These are phyloP conservation scores for Pitta sordida DNA, from an alignment of 2,113 vertebrate species.

Conservation along the genomic window DNA sequence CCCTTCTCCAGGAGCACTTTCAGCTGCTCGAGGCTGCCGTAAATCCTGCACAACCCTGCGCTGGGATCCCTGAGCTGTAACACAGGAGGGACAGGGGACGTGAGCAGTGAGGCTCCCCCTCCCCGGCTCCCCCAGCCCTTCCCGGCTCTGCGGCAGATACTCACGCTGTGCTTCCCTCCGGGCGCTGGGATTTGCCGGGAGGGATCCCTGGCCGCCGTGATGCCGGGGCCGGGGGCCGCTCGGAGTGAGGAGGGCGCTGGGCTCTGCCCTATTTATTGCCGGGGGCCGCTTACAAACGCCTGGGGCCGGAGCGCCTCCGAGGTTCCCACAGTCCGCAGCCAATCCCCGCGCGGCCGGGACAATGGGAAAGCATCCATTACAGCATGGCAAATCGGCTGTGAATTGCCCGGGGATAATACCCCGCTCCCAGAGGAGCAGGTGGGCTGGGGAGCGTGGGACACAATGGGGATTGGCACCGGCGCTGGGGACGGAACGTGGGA, in stretches of 20 bases:
- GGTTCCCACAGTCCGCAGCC: slow-evolving; percentile 80
- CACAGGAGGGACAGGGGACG: background rate
- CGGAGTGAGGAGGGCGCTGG: background rate
- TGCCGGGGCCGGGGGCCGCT: background rate
- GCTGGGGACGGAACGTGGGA: slow-evolving; percentile 73
- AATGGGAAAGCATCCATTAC: slow-evolving; percentile 78
- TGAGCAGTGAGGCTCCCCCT: background rate
- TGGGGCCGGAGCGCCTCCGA: slow-evolving; percentile 64
- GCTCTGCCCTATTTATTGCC: slow-evolving; percentile 65
- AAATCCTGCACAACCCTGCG: slow-evolving; percentile 80
- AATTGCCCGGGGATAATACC: slow-evolving; percentile 80
- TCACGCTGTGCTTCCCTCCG: slow-evolving; percentile 71
- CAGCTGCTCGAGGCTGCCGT: slow-evolving; percentile 78
- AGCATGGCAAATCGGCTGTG: slow-evolving; percentile 77
- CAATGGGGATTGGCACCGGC: slow-evolving; percentile 56
- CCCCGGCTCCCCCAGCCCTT: accelerated
- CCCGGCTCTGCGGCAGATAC: slow-evolving; percentile 1
- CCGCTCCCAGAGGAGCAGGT: slow-evolving; percentile 80
- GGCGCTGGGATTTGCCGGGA: slow-evolving; percentile 44
- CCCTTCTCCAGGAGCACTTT: slow-evolving; percentile 83
- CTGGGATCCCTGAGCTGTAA: slow-evolving; percentile 74
- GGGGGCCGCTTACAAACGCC: slow-evolving; percentile 48
- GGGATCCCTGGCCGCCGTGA: slow-evolving; percentile 56
- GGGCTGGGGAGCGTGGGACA: slow-evolving; percentile 65
- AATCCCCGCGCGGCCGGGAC: slow-evolving; percentile 70